Evolutionary conservation across 2,888 invertebrate species (phyloP).

Genomic region (Pollenia angustigena): DNA sequence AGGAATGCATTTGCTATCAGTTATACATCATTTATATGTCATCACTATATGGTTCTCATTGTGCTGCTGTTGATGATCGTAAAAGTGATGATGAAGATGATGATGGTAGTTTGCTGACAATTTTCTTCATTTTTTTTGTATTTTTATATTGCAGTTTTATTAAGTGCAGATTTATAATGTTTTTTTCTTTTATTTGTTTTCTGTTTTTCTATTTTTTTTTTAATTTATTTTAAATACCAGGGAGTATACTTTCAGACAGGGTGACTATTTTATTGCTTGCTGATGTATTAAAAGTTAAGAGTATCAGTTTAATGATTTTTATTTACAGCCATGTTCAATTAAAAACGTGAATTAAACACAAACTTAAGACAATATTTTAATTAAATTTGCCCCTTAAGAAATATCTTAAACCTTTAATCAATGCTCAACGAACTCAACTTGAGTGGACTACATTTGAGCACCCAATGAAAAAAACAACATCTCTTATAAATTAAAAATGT

Average conservation of each 20-base stretch:
- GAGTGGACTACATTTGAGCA: too few species aligned
- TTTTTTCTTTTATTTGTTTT: slow-evolving; percentile 6
- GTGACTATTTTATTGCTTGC: slow-evolving; percentile 22
- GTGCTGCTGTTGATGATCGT: slow-evolving; percentile 26
- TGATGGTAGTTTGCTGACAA: slow-evolving; percentile 41
- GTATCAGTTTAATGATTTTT: background rate
- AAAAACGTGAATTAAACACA: background rate
- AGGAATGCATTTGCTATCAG: slow-evolving; percentile 39
- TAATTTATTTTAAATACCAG: slow-evolving; percentile 30
- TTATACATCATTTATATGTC: slow-evolving; percentile 62
- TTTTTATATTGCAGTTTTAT: slow-evolving; percentile 42
- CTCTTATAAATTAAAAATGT: too few species aligned
- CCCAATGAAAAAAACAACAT: too few species aligned
- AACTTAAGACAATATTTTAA: slow-evolving; percentile 1
- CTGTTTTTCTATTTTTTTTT: background rate
- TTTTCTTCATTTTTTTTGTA: slow-evolving; percentile 29
- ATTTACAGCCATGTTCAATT: background rate
- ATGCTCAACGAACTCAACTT: too few species aligned
- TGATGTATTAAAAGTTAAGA: background rate
- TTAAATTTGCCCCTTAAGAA: background rate
- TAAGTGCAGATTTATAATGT: slow-evolving; percentile 34
- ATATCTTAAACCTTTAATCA: too few species aligned
- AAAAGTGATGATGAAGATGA: slow-evolving; percentile 19
- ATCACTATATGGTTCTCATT: slow-evolving; percentile 59
- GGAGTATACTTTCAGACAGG: background rate